Percentiles rank a stretch among this genome's conserved stretches.
Conservation (phyloP, 2,797 vertebrate genomes). For the Sebastes diaconus region DNA sequence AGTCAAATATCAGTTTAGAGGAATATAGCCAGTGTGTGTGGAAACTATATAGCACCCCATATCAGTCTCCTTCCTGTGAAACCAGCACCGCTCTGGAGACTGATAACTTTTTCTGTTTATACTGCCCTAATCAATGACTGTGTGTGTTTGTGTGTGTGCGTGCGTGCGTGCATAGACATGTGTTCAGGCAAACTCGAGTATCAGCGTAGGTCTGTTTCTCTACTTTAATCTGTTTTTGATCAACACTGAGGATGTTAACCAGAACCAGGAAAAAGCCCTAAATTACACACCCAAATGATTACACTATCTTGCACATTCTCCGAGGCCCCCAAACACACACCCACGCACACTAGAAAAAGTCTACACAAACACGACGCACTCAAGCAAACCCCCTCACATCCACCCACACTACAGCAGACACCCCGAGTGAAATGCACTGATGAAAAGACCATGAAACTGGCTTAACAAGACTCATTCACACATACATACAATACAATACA, state of each 20-base stretch:
- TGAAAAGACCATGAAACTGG: constrained; percentile 70
- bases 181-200: constrained; percentile 10
- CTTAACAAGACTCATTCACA: constrained; percentile 56
- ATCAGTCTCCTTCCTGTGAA: constrained; percentile 55
- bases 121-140: constrained; percentile 56
- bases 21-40: constrained; percentile 17
- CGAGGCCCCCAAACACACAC: constrained; percentile 23
- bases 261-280: constrained; percentile 43
- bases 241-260: constrained; percentile 48
- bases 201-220: constrained; percentile 7
- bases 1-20: constrained; percentile 35
- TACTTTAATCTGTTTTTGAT: constrained; percentile 58
- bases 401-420: constrained; percentile 40
- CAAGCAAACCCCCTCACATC: constrained; percentile 33
- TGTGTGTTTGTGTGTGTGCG: not conserved
- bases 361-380: constrained; percentile 29
- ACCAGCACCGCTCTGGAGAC: constrained; percentile 48
- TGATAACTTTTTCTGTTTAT: constrained; percentile 71
- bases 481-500: constrained; percentile 42
- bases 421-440: constrained; percentile 54
- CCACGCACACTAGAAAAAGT: constrained; percentile 5
- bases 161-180: not conserved
- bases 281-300: constrained; percentile 41
- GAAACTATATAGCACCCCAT: constrained; percentile 21
- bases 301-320: constrained; percentile 22